Evolutionary conservation across 2,888 invertebrate genomes (phyloP).

Genomic region (Pollenia labialis): DNA sequence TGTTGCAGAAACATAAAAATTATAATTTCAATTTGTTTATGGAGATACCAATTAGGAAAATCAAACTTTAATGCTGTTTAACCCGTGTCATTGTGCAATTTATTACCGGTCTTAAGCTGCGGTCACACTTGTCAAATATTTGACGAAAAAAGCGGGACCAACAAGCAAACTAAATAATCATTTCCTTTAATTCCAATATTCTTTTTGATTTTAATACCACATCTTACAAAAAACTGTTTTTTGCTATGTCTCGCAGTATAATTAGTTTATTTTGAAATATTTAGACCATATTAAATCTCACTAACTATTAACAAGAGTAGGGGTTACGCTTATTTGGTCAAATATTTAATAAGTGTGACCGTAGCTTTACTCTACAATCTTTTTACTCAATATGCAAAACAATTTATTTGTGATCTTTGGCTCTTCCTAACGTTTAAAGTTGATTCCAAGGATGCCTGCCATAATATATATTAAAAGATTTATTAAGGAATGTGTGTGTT

Average conservation of each 20-base stretch:
- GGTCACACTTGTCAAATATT: too few species aligned
- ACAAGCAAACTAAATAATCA: too few species aligned
- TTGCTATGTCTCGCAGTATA: too few species aligned
- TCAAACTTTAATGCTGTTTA: slow-evolving; percentile 30
- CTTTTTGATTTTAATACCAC: too few species aligned
- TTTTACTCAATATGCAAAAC: slow-evolving; percentile 60
- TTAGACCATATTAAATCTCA: too few species aligned
- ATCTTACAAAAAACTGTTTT: too few species aligned
- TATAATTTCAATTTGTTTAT: background rate
- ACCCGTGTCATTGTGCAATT: slow-evolving; percentile 47
- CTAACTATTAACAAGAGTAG: too few species aligned
- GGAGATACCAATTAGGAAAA: background rate
- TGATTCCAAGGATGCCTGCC: slow-evolving; percentile 32
- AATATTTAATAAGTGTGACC: too few species aligned
- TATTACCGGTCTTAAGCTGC: slow-evolving; percentile 28
- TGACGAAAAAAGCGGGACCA: too few species aligned
- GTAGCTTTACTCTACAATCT: slow-evolving; percentile 55
- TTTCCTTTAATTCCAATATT: too few species aligned
- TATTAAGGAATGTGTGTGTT: slow-evolving; percentile 12
- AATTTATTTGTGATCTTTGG: slow-evolving; percentile 64
- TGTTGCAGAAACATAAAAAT: slow-evolving; percentile 12
- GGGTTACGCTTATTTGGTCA: too few species aligned
- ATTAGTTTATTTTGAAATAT: too few species aligned
- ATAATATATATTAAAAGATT: slow-evolving; percentile 40
- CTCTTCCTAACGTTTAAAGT: slow-evolving; percentile 27